Evolutionary conservation across 2,797 vertebrate species (phyloP).

Genomic region (Aselliscus stoliczkanus): DNA sequence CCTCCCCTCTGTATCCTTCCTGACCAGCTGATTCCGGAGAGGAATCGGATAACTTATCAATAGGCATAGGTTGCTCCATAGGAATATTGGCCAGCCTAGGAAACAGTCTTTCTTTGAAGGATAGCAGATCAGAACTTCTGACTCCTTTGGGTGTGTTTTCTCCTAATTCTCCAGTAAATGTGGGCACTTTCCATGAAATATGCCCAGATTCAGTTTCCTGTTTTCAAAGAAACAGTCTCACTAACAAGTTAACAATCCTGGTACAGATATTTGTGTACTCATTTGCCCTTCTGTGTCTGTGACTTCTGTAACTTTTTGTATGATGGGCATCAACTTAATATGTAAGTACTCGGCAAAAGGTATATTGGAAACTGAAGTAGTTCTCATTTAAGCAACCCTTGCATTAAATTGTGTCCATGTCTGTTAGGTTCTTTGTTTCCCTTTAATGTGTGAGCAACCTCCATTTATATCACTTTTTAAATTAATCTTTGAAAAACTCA

Average conservation of each 20-base stretch:
- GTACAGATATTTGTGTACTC: conserved; percentile 46
- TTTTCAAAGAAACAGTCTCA: conserved; percentile 74
- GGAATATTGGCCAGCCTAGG: conserved; percentile 69
- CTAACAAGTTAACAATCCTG: conserved; percentile 60
- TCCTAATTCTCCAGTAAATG: conserved; percentile 39
- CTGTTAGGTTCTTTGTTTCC: background rate
- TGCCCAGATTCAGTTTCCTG: conserved; percentile 60
- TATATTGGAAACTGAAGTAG: background rate
- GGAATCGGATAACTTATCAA: conserved; percentile 74
- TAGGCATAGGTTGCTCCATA: conserved; percentile 55
- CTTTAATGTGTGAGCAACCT: background rate
- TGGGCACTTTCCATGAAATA: conserved; percentile 65
- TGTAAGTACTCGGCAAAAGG: conserved; percentile 19
- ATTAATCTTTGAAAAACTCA: conserved; percentile 21
- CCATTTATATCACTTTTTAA: background rate
- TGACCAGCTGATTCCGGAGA: conserved; percentile 75
- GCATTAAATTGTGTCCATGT: background rate
- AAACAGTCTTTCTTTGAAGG: conserved; percentile 72
- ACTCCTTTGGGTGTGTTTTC: conserved; percentile 51
- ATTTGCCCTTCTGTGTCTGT: conserved; percentile 1
- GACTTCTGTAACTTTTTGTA: background rate
- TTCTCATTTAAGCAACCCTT: background rate
- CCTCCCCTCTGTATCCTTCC: conserved; percentile 68
- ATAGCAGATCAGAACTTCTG: conserved; percentile 68
- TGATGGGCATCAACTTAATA: background rate